These are phyloP conservation scores for Endomychus coccineus DNA, from an alignment of 2,888 invertebrate species.

Conservation along the genomic window DNA sequence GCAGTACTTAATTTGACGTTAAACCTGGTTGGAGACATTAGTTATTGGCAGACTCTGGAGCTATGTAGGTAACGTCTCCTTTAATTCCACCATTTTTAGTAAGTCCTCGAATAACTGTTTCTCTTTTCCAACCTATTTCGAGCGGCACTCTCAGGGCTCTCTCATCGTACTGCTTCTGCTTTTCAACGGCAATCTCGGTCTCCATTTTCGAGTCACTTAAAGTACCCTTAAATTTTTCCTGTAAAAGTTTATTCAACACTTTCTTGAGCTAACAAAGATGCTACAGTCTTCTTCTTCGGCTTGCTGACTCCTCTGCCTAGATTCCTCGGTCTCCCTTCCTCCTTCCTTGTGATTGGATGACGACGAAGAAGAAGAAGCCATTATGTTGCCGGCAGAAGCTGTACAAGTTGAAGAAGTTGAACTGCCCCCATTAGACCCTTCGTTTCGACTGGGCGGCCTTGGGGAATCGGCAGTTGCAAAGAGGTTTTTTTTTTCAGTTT, in stretches of 20 bases:
- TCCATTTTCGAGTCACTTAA: slow-evolving; percentile 52
- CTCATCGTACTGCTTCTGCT: slow-evolving; percentile 49
- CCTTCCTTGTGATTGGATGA: slow-evolving; percentile 52
- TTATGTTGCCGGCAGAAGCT: slow-evolving; percentile 11
- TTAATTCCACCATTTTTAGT: slow-evolving; percentile 79
- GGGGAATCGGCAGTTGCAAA: slow-evolving; percentile 54
- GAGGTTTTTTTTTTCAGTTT: too few relatives aligned
- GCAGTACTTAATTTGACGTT: too few relatives aligned
- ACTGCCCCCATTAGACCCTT: slow-evolving; percentile 36
- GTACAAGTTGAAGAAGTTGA: slow-evolving; percentile 32
- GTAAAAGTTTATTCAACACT: slow-evolving; percentile 45
- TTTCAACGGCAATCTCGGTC: slow-evolving; percentile 38
- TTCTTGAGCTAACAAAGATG: slow-evolving; percentile 72
- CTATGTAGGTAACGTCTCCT: slow-evolving; percentile 89
- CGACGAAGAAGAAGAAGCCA: slow-evolving; percentile 19
- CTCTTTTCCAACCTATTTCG: slow-evolving; percentile 75
- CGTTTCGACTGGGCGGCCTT: slow-evolving; percentile 48
- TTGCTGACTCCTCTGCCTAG: slow-evolving; percentile 81
- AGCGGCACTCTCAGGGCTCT: slow-evolving; percentile 57
- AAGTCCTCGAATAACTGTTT: slow-evolving; percentile 81
- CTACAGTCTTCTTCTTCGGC: slow-evolving; percentile 89
- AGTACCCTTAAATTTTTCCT: slow-evolving; percentile 52
- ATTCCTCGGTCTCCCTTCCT: slow-evolving; percentile 76
- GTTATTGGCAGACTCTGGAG: slow-evolving; percentile 55
- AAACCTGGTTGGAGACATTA: too few relatives aligned